phyloP scores from a whole-genome alignment of 2,797 vertebrate species.

The Microctenopoma steveboyesi region DNA sequence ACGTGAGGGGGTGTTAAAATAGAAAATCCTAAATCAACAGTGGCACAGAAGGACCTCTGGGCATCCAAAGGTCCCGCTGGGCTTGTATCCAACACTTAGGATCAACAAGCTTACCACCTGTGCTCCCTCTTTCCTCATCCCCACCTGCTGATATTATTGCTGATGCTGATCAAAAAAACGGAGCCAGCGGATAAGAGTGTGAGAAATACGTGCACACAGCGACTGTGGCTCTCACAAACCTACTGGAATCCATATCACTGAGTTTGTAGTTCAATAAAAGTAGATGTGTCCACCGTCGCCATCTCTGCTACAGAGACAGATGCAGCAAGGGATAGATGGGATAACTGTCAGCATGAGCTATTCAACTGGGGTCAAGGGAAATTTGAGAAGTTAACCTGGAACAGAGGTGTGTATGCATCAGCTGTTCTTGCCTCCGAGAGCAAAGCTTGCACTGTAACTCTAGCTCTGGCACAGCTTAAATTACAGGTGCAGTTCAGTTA shows the following conservation, averaged over 20 bases:
- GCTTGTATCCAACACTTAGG: constrained; percentile 36
- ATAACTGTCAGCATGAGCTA: neutral
- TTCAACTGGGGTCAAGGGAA: constrained; percentile 3
- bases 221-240: neutral
- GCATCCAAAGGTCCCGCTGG: constrained; percentile 40
- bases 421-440: constrained; percentile 38
- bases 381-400: constrained; percentile 33
- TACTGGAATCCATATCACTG: neutral
- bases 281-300: neutral
- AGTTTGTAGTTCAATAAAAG: constrained; percentile 7
- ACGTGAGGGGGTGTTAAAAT: neutral
- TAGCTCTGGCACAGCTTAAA: constrained; percentile 41
- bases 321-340: neutral
- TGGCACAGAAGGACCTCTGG: constrained; percentile 18
- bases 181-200: constrained; percentile 27
- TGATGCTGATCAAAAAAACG: constrained; percentile 48
- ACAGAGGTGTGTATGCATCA: constrained; percentile 37
- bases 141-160: constrained; percentile 44
- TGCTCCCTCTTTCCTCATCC: constrained; percentile 31
- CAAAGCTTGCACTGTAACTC: constrained; percentile 38
- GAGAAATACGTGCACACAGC: constrained; percentile 23
- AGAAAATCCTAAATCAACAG: neutral
- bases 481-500: constrained; percentile 58
- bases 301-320: neutral
- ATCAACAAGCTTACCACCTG: constrained; percentile 70